Evolutionary conservation across 2,113 vertebrate species (phyloP), one percentile per base, ranked within the genome.

Genomic region (Carollia perspicillata): DNA sequence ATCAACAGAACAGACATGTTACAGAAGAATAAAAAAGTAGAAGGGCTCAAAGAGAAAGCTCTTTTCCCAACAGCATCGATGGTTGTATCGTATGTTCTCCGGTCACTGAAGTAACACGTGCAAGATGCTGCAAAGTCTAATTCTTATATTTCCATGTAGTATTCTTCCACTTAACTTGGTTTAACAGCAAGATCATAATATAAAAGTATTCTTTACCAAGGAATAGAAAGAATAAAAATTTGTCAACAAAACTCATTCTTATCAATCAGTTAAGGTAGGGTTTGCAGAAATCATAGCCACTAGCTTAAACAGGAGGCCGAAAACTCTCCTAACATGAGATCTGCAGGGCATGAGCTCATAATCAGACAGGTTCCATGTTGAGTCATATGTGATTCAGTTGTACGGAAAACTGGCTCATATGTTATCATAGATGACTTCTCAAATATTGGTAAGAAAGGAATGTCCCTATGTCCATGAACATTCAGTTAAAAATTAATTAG

Each of bases 151-250:
- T 95, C 95, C 55, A 35, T 95, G 40, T 77, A 75, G 89, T 72
- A 75, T 86, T 96, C 95, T 97, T 97, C 96, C 95, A 97, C 94
- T 97, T 96, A 78, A 81, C 72, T 92, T 53, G 93, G 58, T 95
- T 81, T 84, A 40, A 93, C 94, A 93, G 17, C 84, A 96, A 97
- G 96, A 97, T 96, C 96, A 96, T 90, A 26, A 53, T 69, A 92
- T 58, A 22, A 93, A 96, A 93, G 40, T 65, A 84, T 83, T 55
- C 17, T 35, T 89, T 84, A 86, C 44, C 83, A 94, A 85, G 18
- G 42, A 79, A 72, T 60, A 89, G 63, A 88, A 81, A 84, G 23
- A 79, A 75, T 80, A 85, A 90, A 89, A 74, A 80, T 23, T 58
- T 89, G 47, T 95, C 88, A 72, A 89, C 6, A 77, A 90, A 80